Evolutionary conservation across 2,888 invertebrate species (phyloP), one percentile per base, ranked within the genome.

Genomic region (Venustoraphidia nigricollis): DNA sequence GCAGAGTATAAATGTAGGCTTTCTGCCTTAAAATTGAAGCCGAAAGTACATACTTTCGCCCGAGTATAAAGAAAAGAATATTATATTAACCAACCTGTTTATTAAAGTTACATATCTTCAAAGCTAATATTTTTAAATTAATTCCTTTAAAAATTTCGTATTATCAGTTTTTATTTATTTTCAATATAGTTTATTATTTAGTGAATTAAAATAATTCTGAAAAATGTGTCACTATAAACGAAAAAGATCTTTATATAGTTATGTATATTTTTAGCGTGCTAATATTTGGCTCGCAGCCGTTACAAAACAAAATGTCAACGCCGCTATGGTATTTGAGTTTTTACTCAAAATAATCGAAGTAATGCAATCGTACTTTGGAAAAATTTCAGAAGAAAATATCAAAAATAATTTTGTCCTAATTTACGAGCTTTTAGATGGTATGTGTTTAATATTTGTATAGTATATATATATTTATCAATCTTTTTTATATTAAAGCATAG

Each of bases 321-420:
- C 98, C 10, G 95, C 96, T 0, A 97, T 99, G 97, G 98, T 97
- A 38, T 97, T 98, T 66, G 97, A 99, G 71, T 97, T 99, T 67
- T 76, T 99, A 41, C 78, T 95, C 47, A 96, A 97, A 69, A 95
- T 98, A 64, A 96, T 90, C 52, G 90, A 91, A 62, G 95, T 98
- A 47, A 98, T 99, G 98, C 95, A 96, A 68, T 93, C 95, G 0
- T 99, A 99, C 68, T 99, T 98, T 65, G 98, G 97, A 49, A 98
- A 99, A 72, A 92, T 99, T 54, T 95, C 96, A 0, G 98, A 99
- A 65, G 98, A 99, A 66, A 99, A 98, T 65, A 97, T 99, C 62
- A 99, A 98, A 71, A 99, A 99, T 66, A 99, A 99, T 69, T 99
- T 99, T 72, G 98, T 99, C 13, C 78, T 99, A 27, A 99, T 99